Conservation (phyloP, 2,888 invertebrate genomes). For the Microchrysa polita region DNA sequence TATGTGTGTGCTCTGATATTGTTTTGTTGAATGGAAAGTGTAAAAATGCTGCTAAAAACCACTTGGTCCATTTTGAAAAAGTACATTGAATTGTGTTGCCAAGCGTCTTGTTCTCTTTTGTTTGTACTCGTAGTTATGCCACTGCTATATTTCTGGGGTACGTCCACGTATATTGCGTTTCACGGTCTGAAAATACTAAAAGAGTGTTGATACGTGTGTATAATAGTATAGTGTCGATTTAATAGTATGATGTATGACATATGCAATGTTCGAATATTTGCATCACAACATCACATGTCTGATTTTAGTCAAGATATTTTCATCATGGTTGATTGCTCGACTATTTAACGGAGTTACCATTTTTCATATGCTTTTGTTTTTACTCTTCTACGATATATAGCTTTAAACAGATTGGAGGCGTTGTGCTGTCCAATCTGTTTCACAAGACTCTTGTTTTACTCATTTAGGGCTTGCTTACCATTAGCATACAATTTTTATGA, state of each 20-base stretch:
- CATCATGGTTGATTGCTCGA: conserved; percentile 4
- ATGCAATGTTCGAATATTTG: conserved; percentile 8
- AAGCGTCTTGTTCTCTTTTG: neutral
- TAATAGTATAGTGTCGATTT: neutral
- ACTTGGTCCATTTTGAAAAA: conserved; percentile 14
- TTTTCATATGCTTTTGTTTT: no score
- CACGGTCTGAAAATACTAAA: neutral
- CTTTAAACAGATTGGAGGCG: no score
- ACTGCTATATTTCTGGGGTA: neutral
- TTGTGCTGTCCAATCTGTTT: no score
- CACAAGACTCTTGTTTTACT: no score
- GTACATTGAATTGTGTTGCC: neutral
- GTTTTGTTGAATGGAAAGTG: neutral
- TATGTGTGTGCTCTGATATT: neutral
- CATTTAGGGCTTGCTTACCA: no score
- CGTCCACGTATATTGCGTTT: neutral
- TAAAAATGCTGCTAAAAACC: conserved; percentile 24
- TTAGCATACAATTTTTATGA: no score
- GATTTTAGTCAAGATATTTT: neutral
- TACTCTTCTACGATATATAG: no score
- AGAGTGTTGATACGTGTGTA: no score
- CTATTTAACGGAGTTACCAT: neutral
- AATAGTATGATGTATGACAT: neutral
- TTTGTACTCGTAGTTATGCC: no score
- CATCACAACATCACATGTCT: conserved; percentile 14